Conservation (phyloP, 2,888 invertebrate species). For the Siphlonurus alternatus region DNA sequence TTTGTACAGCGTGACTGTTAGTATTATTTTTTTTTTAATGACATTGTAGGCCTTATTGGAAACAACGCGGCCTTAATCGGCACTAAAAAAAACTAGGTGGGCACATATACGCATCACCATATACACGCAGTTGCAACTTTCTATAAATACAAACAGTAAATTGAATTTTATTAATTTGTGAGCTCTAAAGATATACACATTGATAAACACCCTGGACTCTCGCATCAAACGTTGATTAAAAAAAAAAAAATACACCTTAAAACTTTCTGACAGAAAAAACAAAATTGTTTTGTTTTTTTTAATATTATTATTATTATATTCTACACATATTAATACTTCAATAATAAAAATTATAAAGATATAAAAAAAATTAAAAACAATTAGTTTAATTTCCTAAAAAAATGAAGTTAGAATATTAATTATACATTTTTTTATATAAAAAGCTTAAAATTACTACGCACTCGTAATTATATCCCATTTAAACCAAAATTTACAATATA, state of each 20-base stretch:
- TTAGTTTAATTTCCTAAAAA: conserved; percentile 5
- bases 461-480: too few relatives aligned
- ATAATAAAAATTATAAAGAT: not conserved
- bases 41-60: conserved; percentile 15
- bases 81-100: conserved; percentile 5
- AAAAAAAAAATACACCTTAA: not conserved
- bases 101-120: not conserved
- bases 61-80: conserved; percentile 13
- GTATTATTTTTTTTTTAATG: conserved; percentile 10
- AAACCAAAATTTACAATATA: too few relatives aligned
- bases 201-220: not conserved
- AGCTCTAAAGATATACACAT: not conserved
- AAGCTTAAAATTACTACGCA: too few relatives aligned
- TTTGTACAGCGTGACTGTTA: conserved; percentile 1
- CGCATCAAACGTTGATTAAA: not conserved
- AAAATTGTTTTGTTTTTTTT: too few relatives aligned
- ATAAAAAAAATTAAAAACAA: conserved; percentile 5
- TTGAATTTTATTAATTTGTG: too few relatives aligned
- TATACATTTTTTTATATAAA: conserved; percentile 7
- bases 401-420: conserved; percentile 7
- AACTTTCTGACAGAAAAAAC: too few relatives aligned
- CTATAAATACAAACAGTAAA: not conserved
- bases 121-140: not conserved
- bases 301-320: not conserved
- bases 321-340: not conserved